Evolutionary conservation across 2,888 invertebrate genomes (phyloP).

Genomic region (Minunthozetes semirufus): DNA sequence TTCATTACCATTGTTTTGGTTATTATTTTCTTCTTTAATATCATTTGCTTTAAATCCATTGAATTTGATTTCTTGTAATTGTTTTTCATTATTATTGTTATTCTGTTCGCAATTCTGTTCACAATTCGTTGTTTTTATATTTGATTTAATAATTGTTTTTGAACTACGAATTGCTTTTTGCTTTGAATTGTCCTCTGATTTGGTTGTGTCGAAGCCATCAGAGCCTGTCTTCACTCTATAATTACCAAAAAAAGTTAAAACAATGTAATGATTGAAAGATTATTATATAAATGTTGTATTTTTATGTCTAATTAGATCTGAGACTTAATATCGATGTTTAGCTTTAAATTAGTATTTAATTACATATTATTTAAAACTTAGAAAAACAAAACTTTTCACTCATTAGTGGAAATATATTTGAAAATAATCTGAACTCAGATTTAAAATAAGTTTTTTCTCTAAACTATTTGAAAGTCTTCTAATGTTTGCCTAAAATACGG

Average conservation of each 20-base stretch:
- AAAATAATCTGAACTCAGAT: no score
- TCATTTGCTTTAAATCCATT: constrained; percentile 18
- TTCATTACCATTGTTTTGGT: constrained; percentile 9
- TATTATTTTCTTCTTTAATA: neutral
- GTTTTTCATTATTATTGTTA: constrained; percentile 10
- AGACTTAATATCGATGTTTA: neutral
- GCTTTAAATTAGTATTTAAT: neutral
- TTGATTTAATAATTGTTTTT: neutral
- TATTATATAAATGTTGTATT: neutral
- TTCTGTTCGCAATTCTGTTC: neutral
- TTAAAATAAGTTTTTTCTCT: no score
- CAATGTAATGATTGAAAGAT: neutral
- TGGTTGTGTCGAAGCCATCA: constrained; percentile 5
- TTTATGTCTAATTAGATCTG: neutral
- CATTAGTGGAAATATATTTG: no score
- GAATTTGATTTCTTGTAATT: constrained; percentile 24
- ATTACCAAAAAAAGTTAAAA: neutral
- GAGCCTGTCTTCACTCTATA: constrained; percentile 23
- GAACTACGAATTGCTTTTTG: neutral
- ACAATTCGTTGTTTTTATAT: neutral
- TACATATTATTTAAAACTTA: neutral
- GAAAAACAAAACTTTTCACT: no score
- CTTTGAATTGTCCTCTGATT: neutral
- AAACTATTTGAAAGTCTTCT: neutral
- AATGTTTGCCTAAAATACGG: neutral